Percentiles rank a stretch among this genome's conserved stretches.
Evolutionary conservation across 2,113 vertebrate genomes (phyloP).

Genomic region (Micronycteris hirsuta): DNA sequence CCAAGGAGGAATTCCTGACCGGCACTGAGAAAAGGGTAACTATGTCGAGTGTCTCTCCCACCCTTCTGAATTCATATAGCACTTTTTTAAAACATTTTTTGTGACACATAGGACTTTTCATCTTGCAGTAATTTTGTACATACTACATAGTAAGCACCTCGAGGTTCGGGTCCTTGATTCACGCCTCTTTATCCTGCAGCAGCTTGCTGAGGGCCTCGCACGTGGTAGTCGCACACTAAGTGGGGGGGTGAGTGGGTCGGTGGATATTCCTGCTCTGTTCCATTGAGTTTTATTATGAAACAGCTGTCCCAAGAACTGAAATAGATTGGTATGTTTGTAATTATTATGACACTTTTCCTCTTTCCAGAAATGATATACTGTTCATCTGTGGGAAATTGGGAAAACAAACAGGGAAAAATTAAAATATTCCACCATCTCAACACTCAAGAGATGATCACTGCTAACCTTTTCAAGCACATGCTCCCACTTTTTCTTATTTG

Average conservation of each 20-base stretch:
- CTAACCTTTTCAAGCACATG: not conserved
- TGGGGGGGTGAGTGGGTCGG: not conserved
- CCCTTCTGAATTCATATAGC: not conserved
- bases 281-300: not conserved
- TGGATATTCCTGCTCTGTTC: not conserved
- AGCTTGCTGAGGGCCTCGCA: not conserved
- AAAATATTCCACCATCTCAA: not conserved
- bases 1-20: slow-evolving; percentile 77
- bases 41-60: not conserved
- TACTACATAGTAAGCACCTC: not conserved
- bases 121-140: not conserved
- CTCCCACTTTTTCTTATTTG: not conserved
- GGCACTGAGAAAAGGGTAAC: slow-evolving; percentile 80
- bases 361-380: not conserved
- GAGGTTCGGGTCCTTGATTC: not conserved
- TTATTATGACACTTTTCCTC: not conserved
- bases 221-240: fast-evolving
- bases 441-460: not conserved
- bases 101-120: not conserved
- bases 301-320: not conserved
- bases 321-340: not conserved
- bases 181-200: not conserved
- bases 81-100: not conserved
- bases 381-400: not conserved
- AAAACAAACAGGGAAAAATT: not conserved